Evolutionary conservation across 2,888 invertebrate genomes (phyloP).

Genomic region (Bibio marci): DNA sequence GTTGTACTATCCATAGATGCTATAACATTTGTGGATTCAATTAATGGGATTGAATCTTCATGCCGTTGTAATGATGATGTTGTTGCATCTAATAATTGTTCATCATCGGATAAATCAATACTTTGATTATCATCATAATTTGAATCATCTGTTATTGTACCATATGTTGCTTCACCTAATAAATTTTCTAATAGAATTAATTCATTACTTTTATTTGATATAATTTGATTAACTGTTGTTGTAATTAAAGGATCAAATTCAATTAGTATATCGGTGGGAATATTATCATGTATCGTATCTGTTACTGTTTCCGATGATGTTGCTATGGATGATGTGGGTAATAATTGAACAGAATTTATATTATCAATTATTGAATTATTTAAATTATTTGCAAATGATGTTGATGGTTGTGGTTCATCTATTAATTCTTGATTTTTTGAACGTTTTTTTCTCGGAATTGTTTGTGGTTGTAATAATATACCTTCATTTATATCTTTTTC

Average conservation of each 20-base stretch:
- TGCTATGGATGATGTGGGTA: no score
- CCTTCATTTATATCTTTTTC: constrained; percentile 17
- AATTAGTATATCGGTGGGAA: constrained; percentile 39
- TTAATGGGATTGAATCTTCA: no score
- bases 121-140: constrained; percentile 29
- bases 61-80: neutral
- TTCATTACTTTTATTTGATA: constrained; percentile 36
- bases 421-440: neutral
- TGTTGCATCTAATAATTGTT: neutral
- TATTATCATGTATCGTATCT: no score
- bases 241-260: constrained; percentile 49
- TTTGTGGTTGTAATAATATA: neutral
- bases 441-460: neutral
- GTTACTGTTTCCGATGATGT: no score
- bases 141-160: constrained; percentile 32
- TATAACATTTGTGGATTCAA: no score
- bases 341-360: no score
- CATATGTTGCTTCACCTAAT: constrained; percentile 50
- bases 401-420: no score
- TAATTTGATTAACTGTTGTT: constrained; percentile 15
- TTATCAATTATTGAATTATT: no score
- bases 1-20: neutral
- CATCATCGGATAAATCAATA: constrained; percentile 29
- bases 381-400: no score
- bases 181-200: constrained; percentile 46